Evolutionary conservation across 2,888 invertebrate genomes (phyloP).

Genomic region (Aspidiotus rigidus): DNA sequence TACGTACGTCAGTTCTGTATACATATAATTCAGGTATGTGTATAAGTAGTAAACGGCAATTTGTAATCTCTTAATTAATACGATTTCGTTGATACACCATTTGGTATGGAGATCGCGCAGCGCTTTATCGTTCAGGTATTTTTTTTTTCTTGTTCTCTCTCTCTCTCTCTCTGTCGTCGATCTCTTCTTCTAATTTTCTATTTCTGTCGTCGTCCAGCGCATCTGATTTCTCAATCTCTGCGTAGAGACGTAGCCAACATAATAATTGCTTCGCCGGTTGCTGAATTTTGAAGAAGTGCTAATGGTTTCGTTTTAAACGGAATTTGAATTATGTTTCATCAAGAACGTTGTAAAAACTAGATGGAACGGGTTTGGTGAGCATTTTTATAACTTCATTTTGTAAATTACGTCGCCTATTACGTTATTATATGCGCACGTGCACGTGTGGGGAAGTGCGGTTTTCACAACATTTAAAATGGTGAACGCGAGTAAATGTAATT

Average conservation of each 20-base stretch:
- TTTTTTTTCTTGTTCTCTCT: neutral
- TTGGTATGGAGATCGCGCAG: conserved; percentile 9
- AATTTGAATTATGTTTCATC: conserved; percentile 24
- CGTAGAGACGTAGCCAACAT: conserved; percentile 2
- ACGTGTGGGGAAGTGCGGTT: too few species aligned
- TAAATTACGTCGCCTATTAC: conserved; percentile 21
- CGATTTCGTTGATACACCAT: conserved; percentile 15
- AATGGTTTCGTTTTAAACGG: conserved; percentile 31
- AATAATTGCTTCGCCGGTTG: conserved; percentile 23
- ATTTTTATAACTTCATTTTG: conserved; percentile 33
- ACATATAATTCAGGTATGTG: too few species aligned
- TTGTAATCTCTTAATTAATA: conserved; percentile 29
- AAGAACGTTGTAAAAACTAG: conserved; percentile 23
- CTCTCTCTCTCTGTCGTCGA: neutral
- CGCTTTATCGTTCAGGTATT: neutral
- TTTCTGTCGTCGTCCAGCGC: neutral
- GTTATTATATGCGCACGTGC: neutral
- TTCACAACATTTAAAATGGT: too few species aligned
- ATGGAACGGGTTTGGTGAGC: conserved; percentile 23
- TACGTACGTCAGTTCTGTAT: too few species aligned
- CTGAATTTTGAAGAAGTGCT: conserved; percentile 25
- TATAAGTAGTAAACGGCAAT: conserved; percentile 5
- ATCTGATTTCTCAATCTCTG: conserved; percentile 1
- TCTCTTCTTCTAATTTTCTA: neutral
- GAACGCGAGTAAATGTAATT: too few species aligned